Evolutionary conservation across 2,888 invertebrate genomes (phyloP).

Genomic region (Sycophila texana): DNA sequence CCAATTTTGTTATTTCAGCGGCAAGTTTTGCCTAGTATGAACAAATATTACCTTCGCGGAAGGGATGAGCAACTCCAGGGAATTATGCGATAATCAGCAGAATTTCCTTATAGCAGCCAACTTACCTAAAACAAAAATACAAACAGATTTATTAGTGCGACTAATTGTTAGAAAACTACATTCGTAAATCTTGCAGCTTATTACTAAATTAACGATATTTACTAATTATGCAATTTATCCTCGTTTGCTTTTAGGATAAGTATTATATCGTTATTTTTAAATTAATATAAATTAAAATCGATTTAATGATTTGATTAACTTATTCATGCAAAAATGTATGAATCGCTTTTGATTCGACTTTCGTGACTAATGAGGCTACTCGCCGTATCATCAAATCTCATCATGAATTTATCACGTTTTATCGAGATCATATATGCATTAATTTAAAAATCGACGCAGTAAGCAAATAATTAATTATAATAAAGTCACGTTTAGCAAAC

Average conservation of each 20-base stretch:
- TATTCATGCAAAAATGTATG: conserved; percentile 43
- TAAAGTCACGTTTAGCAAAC: too few relatives aligned
- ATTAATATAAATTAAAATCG: neutral
- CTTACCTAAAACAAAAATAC: conserved; percentile 6
- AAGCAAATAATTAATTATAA: too few relatives aligned
- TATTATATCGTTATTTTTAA: too few relatives aligned
- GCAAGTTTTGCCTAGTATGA: conserved; percentile 14
- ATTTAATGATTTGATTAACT: conserved; percentile 26
- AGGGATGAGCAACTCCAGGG: neutral
- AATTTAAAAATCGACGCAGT: conserved; percentile 9
- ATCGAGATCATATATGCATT: conserved; percentile 4
- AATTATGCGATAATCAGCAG: neutral
- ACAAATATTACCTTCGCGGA: conserved; percentile 21
- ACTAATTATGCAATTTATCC: too few relatives aligned
- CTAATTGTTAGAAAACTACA: too few relatives aligned
- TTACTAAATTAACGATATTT: too few relatives aligned
- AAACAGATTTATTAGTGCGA: too few relatives aligned
- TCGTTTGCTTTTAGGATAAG: too few relatives aligned
- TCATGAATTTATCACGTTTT: neutral
- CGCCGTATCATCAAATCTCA: conserved; percentile 25
- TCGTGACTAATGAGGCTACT: conserved; percentile 32
- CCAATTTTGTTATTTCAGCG: conserved; percentile 34
- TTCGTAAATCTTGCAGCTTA: too few relatives aligned
- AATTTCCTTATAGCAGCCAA: neutral
- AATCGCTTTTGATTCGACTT: conserved; percentile 37